Conservation (phyloP, 2,797 vertebrate species). For the Aotus griseimembra region DNA sequence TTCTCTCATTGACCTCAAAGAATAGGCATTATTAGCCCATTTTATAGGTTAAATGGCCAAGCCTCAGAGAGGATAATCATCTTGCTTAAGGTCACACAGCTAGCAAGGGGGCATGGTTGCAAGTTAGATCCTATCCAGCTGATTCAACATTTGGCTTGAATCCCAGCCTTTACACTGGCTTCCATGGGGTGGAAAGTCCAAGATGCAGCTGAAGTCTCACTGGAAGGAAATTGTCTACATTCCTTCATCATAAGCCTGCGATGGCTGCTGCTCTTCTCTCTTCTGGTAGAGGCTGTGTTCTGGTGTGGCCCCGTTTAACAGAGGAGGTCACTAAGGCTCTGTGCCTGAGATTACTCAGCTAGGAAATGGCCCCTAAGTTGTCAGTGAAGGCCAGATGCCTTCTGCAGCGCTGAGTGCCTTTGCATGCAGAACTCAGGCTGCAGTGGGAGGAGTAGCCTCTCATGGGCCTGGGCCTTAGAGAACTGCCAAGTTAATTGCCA, state of each 20-base stretch:
- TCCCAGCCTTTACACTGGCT: neutral
- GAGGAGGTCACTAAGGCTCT: neutral
- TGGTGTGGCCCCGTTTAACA: neutral
- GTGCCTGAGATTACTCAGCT: neutral
- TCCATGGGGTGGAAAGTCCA: neutral
- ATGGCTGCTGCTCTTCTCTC: neutral
- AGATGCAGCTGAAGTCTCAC: neutral
- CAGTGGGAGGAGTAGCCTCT: neutral
- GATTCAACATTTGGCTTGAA: neutral
- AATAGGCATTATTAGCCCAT: neutral
- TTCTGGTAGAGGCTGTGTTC: neutral
- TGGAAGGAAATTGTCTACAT: neutral
- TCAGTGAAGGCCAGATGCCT: rapidly evolving
- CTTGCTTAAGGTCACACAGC: neutral
- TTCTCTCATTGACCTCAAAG: neutral
- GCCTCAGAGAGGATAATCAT: neutral
- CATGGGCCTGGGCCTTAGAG: neutral
- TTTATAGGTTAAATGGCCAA: neutral
- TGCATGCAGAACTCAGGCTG: neutral
- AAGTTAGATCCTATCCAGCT: neutral
- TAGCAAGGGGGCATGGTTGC: neutral
- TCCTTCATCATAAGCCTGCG: neutral
- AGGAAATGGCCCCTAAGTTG: neutral
- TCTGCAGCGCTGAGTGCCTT: neutral
- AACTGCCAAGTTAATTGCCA: neutral